Evolutionary conservation across 2,113 vertebrate genomes (phyloP).

Genomic region (Hucho hucho): DNA sequence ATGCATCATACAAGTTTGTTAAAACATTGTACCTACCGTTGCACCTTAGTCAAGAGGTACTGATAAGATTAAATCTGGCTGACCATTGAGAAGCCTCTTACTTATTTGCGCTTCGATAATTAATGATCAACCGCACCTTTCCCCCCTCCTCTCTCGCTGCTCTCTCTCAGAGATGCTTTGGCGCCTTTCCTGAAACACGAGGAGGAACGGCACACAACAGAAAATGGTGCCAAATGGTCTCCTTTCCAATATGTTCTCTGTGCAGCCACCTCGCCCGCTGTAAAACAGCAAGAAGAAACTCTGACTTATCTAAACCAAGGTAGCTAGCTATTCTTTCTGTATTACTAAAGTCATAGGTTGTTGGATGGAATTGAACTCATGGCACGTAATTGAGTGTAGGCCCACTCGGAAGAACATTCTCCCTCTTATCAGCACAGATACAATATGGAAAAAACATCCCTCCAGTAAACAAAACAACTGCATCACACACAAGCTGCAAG

Average conservation of each 20-base stretch:
- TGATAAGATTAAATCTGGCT: slow-evolving; percentile 24
- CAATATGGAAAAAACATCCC: background rate
- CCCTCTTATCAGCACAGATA: no score
- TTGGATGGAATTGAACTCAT: slow-evolving; percentile 20
- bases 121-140: background rate
- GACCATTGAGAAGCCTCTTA: background rate
- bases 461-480: background rate
- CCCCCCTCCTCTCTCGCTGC: slow-evolving; percentile 35
- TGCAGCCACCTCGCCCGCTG: slow-evolving; percentile 88
- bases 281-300: slow-evolving; percentile 88
- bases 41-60: background rate
- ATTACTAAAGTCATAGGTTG: background rate
- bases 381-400: slow-evolving; percentile 9
- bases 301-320: slow-evolving; percentile 97
- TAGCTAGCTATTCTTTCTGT: slow-evolving; percentile 52
- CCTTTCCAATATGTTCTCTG: slow-evolving; percentile 88
- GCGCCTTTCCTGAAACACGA: slow-evolving; percentile 89
- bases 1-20: background rate
- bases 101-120: background rate
- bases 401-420: background rate
- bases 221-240: slow-evolving; percentile 71
- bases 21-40: background rate
- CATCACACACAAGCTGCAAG: background rate
- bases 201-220: slow-evolving; percentile 78
- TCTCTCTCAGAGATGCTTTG: slow-evolving; percentile 82